Evolutionary conservation across 2,888 invertebrate genomes (phyloP).

Genomic region (Drosophila prostipennis): DNA sequence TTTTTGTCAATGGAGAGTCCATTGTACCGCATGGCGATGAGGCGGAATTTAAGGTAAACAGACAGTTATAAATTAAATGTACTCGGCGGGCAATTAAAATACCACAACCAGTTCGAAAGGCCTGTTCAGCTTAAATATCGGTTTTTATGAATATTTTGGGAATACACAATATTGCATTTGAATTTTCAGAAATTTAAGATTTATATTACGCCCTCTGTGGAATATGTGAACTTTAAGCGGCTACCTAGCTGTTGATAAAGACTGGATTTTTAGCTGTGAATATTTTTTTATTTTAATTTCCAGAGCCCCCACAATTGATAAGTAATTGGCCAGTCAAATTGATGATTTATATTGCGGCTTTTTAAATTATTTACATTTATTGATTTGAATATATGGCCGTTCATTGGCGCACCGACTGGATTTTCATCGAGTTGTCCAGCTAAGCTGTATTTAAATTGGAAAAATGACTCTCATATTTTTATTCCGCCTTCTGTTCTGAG

Average conservation of each 20-base stretch:
- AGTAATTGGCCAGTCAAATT: background rate
- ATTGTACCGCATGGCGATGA: constrained; percentile 31
- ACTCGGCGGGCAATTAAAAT: constrained; percentile 26
- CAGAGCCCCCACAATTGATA: background rate
- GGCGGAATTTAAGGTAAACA: constrained; percentile 27
- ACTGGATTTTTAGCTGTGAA: background rate
- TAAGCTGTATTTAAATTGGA: background rate
- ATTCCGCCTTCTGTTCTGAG: background rate
- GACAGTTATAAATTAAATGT: constrained; percentile 35
- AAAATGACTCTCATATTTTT: background rate
- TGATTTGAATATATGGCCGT: background rate
- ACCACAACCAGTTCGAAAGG: constrained; percentile 32
- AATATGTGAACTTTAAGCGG: background rate
- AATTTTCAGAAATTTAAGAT: constrained; percentile 20
- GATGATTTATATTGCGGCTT: background rate
- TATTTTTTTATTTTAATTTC: background rate
- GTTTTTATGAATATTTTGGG: constrained; percentile 22
- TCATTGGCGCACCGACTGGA: background rate
- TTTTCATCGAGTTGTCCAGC: background rate
- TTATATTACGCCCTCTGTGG: constrained; percentile 9
- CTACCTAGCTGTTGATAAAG: background rate
- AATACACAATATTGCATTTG: constrained; percentile 10
- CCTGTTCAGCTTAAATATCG: constrained; percentile 27
- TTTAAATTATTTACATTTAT: background rate
- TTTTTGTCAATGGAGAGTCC: constrained; percentile 44